phyloP scores from a whole-genome alignment of 2,797 vertebrate species.

The Danio kyathit region DNA sequence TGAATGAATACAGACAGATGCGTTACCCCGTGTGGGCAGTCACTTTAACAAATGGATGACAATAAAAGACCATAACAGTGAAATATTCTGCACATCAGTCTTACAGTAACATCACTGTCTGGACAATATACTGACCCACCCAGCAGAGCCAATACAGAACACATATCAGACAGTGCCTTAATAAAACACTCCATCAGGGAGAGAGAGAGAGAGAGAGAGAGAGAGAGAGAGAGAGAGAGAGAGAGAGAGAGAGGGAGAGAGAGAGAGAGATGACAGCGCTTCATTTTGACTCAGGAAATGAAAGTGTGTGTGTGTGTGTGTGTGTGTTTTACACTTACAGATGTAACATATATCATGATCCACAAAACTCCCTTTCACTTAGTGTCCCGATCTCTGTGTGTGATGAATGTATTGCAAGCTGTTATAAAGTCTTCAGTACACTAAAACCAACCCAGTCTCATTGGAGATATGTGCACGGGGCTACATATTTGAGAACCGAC shows the following conservation, averaged over 20 bases:
- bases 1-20: constrained; percentile 46
- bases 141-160: constrained; percentile 18
- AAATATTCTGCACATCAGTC: constrained; percentile 80
- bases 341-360: constrained; percentile 23
- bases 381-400: constrained; percentile 6
- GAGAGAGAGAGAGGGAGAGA: too few species aligned
- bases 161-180: constrained; percentile 53
- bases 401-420: constrained; percentile 83
- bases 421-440: constrained; percentile 84
- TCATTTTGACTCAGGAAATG: constrained; percentile 80
- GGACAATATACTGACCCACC: constrained; percentile 43
- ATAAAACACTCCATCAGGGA: constrained; percentile 50
- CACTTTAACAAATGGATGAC: constrained; percentile 73
- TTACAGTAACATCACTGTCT: constrained; percentile 65
- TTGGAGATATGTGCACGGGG: too few species aligned
- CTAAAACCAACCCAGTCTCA: constrained; percentile 63
- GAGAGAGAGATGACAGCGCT: constrained; percentile 48
- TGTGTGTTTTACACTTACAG: constrained; percentile 4
- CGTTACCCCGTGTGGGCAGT: constrained; percentile 56
- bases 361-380: background rate
- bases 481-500: too few species aligned
- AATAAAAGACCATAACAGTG: constrained; percentile 76
- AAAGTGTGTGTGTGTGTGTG: constrained; percentile 70
- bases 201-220: background rate
- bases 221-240: too few species aligned